These are phyloP conservation scores for Coendou prehensilis DNA, from an alignment of 2,797 vertebrate genomes.

Conservation along the genomic window DNA sequence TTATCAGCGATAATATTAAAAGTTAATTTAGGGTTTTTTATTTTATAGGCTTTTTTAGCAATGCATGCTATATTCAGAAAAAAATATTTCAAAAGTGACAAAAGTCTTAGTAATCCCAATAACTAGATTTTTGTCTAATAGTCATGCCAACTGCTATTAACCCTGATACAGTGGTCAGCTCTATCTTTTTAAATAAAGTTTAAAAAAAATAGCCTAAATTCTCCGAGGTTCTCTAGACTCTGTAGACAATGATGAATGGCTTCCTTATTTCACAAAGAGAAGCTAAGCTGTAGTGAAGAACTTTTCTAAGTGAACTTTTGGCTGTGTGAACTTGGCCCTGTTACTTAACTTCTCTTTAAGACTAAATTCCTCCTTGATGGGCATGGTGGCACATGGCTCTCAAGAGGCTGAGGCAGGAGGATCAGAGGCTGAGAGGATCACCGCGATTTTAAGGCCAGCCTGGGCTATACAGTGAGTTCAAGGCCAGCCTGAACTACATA, in stretches of 20 bases:
- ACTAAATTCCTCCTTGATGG: background rate
- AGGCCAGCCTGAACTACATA: background rate
- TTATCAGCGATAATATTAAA: background rate
- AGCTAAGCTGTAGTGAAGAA: background rate
- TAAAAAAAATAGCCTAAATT: conserved; percentile 29
- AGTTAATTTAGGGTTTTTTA: background rate
- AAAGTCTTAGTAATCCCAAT: background rate
- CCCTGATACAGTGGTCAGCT: background rate
- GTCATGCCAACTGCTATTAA: background rate
- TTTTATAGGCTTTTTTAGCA: background rate
- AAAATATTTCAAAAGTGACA: background rate
- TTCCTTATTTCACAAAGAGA: conserved; percentile 17
- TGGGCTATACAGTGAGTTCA: background rate
- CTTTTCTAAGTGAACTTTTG: background rate
- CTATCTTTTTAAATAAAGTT: background rate
- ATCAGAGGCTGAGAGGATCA: background rate
- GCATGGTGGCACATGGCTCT: background rate
- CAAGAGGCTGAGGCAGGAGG: background rate
- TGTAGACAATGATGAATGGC: background rate
- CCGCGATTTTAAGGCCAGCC: no score
- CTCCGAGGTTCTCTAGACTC: background rate
- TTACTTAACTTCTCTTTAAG: background rate
- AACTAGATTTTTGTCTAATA: background rate
- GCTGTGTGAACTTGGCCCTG: background rate
- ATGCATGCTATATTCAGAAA: background rate